Evolutionary conservation across 2,888 invertebrate genomes (phyloP).

Genomic region (Eupithecia exiguata): DNA sequence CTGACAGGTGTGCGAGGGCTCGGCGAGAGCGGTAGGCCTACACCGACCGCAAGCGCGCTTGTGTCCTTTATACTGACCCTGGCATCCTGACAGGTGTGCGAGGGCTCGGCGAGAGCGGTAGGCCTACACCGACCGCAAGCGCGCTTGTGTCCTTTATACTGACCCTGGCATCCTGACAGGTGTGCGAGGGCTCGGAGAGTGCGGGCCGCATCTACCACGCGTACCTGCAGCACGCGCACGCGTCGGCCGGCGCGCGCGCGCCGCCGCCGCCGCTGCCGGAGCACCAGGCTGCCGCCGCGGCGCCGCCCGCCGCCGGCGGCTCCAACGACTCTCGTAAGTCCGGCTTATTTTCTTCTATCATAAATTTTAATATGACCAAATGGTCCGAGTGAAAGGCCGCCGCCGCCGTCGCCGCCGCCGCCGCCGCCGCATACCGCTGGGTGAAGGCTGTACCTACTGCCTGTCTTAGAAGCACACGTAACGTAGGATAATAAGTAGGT

Average conservation of each 20-base stretch:
- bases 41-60: no score
- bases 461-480: no score
- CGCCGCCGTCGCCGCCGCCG: no score
- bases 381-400: background rate
- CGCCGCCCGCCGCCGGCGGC: constrained; percentile 45
- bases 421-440: no score
- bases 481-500: no score
- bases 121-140: no score
- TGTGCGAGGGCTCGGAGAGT: constrained; percentile 72
- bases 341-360: background rate
- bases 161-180: constrained; percentile 49
- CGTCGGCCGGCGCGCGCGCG: constrained; percentile 75
- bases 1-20: no score
- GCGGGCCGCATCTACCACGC: constrained; percentile 79
- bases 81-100: no score
- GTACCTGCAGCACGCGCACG: constrained; percentile 78
- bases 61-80: no score
- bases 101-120: no score
- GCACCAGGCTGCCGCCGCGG: constrained; percentile 60
- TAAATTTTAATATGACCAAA: no score
- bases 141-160: background rate
- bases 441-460: no score
- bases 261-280: constrained; percentile 77
- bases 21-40: background rate
- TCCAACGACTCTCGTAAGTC: constrained; percentile 46